Percentiles rank a stretch among this genome's conserved stretches.
Evolutionary conservation across 2,888 invertebrate species (phyloP).

Genomic region (Philaethria dido): DNA sequence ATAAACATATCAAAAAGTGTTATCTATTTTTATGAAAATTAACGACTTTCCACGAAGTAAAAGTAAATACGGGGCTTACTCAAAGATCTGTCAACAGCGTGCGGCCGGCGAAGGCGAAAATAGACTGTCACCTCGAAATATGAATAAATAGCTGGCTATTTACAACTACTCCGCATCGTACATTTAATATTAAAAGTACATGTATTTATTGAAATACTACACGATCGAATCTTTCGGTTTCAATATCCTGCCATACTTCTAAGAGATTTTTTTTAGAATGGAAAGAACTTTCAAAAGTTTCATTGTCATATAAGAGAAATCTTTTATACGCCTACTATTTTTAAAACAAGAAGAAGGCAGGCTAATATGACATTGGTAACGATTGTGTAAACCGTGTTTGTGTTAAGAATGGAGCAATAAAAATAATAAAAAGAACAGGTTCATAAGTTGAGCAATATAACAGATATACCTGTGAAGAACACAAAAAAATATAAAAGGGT

Average conservation of each 20-base stretch:
- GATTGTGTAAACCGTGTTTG: slow-evolving; percentile 24
- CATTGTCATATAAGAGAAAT: slow-evolving; percentile 5
- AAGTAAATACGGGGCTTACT: slow-evolving; percentile 33
- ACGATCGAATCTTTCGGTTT: background rate
- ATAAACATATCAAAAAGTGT: slow-evolving; percentile 1
- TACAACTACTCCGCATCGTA: slow-evolving; percentile 49
- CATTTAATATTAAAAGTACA: slow-evolving; percentile 31
- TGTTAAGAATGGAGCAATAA: slow-evolving; percentile 26
- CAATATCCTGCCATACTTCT: background rate
- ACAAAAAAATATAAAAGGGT: slow-evolving; percentile 8
- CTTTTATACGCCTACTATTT: slow-evolving; percentile 18
- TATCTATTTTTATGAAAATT: slow-evolving; percentile 18
- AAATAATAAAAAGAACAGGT: slow-evolving; percentile 30
- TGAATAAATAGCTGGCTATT: slow-evolving; percentile 61
- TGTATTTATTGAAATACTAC: background rate
- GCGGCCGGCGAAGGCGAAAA: slow-evolving; percentile 55
- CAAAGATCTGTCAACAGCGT: slow-evolving; percentile 36
- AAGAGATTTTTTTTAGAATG: background rate
- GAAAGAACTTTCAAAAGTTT: background rate
- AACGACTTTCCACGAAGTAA: slow-evolving; percentile 27
- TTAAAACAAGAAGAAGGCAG: slow-evolving; percentile 25
- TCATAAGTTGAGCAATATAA: slow-evolving; percentile 19
- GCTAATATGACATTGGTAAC: slow-evolving; percentile 19
- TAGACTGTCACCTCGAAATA: slow-evolving; percentile 67
- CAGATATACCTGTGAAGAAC: slow-evolving; percentile 12